Conservation (phyloP, 2,113 vertebrate genomes). For the Typhlomys cinereus region DNA sequence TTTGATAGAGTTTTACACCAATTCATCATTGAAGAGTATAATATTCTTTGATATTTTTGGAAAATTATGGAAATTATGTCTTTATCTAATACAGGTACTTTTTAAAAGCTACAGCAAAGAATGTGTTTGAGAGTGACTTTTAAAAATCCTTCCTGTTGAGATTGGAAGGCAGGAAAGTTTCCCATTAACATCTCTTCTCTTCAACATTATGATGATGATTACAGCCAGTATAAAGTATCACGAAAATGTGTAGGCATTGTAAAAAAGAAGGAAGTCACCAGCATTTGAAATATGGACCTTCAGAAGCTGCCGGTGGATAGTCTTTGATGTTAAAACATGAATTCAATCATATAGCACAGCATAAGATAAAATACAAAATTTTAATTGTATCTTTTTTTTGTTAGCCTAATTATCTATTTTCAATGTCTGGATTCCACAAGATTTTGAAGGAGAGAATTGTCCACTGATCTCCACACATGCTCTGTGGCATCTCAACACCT, state of each 20-base stretch:
- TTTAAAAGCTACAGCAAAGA: not conserved
- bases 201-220: not conserved
- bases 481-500: too few species aligned
- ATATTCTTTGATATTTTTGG: not conserved
- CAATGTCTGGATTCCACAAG: too few species aligned
- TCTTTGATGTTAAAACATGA: constrained; percentile 12
- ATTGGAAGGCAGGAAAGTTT: not conserved
- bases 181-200: not conserved
- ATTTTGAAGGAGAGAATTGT: too few species aligned
- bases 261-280: not conserved
- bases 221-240: not conserved
- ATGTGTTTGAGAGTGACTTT: not conserved
- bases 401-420: too few species aligned
- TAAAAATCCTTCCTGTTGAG: not conserved
- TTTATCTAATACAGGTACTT: not conserved
- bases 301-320: constrained; percentile 13
- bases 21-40: not conserved
- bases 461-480: too few species aligned
- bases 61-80: not conserved
- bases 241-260: not conserved
- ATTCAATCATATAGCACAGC: not conserved
- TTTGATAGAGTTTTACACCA: not conserved
- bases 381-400: not conserved
- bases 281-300: not conserved
- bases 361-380: constrained; percentile 35